Evolutionary conservation across 2,888 invertebrate genomes (phyloP), one percentile per base, ranked within the genome.

Genomic region (Leptinotarsa rubiginosa): DNA sequence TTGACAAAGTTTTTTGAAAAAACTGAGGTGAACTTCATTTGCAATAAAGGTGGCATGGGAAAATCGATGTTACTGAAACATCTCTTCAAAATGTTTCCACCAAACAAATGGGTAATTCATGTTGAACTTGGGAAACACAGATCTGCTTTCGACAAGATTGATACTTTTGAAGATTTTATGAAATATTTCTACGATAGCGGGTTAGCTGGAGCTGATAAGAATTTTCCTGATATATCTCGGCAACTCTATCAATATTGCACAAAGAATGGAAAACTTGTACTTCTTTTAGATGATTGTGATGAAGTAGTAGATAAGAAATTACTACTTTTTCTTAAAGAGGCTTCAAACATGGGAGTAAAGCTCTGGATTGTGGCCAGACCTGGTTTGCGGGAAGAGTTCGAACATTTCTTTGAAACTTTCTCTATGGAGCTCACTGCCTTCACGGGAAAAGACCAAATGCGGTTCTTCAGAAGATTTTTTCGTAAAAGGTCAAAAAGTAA

Each of bases 11-110:
- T 62, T 31, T 31, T 62, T 15, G n/a, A 62, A 25, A 16, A 18
- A 31, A n/a, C 62, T 31, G 15, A 15, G n/a, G 41, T 62, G 7
- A 62, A 62, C n/a, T 31, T 62, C n/a, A 62, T 62, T 0, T 72
- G 75, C 59, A 75, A 75, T 49, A 72, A 69, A 22, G 72, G 70
- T 41, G 75, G 75, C 4, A 75, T 72, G 75, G 75, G 75, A 47
- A 75, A 75, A 65, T 64, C 75, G 18, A 75, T 62, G 65, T 64
- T 75, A 47, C 31, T 75, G 20, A 59, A 62, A 31, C 68, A 67
- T 31, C 50, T 75, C 49, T 4, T 67, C 7, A 20, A 62, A n/a
- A 25, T 18, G 1, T 70, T 67, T 54, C 49, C 72, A 52, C 18
- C 69, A 5, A 47, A 72, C 16, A 41, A 75, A n/a, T 75, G 72